Percentiles rank a stretch among this genome's conserved stretches.
phyloP scores from a whole-genome alignment of 2,113 vertebrate species.

The Pygoscelis adeliae region DNA sequence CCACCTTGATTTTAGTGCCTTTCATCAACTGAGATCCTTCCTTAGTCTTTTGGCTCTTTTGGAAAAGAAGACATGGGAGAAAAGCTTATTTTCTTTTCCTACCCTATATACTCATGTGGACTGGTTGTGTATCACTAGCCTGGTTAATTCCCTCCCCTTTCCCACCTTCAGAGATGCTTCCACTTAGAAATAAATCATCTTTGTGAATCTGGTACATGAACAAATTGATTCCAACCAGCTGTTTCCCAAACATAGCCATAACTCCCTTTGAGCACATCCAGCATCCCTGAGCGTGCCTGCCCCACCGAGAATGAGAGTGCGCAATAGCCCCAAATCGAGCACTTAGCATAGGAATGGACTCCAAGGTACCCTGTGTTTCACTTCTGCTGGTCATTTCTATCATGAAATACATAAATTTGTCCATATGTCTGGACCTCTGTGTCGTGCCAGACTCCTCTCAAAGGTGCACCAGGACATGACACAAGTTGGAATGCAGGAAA shows the following conservation, averaged over 20 bases:
- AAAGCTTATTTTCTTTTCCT: not conserved
- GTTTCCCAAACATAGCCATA: not conserved
- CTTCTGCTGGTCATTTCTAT: not conserved
- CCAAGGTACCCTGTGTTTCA: not conserved
- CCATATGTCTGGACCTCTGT: rapidly evolving
- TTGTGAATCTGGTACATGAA: not conserved
- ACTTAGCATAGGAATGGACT: not conserved
- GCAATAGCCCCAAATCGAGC: rapidly evolving
- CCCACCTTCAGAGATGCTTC: not conserved
- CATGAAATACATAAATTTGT: not conserved
- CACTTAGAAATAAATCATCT: not conserved
- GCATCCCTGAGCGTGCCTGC: not conserved
- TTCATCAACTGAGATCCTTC: not conserved
- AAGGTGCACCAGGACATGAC: not conserved
- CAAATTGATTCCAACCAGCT: not conserved
- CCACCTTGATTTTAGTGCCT: not conserved
- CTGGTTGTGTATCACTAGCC: not conserved
- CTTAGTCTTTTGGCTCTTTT: not conserved
- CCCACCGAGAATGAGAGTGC: rapidly evolving
- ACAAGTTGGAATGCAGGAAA: not conserved
- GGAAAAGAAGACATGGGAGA: not conserved
- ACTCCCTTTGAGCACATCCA: not conserved
- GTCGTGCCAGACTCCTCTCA: not conserved
- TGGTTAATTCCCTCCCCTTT: not conserved
- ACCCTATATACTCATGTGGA: not conserved